Evolutionary conservation across 2,888 invertebrate species (phyloP).

Genomic region (Merodon equestris): DNA sequence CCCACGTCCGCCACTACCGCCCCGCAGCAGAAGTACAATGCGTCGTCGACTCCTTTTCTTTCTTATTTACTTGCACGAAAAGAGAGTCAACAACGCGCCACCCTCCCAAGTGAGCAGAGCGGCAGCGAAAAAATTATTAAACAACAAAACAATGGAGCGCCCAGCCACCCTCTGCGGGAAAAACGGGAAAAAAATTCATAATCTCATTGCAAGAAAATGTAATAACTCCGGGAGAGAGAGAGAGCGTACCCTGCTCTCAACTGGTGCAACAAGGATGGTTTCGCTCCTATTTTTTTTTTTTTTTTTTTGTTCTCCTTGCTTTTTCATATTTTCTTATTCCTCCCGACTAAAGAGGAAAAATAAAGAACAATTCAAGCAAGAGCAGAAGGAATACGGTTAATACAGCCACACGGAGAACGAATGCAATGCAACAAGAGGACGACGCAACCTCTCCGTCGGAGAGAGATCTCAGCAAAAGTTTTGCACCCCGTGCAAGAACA

Average conservation of each 20-base stretch:
- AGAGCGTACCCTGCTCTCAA: background rate
- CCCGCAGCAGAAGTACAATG: conserved; percentile 33
- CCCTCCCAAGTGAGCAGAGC: background rate
- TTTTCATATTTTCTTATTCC: background rate
- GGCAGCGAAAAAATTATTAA: conserved; percentile 50
- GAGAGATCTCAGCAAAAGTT: conserved; percentile 12
- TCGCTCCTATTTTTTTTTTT: conserved; percentile 19
- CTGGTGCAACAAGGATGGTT: conserved; percentile 33
- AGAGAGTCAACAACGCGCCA: conserved; percentile 40
- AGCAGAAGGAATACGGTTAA: conserved; percentile 17
- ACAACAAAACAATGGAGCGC: conserved; percentile 63
- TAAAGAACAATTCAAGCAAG: conserved; percentile 8
- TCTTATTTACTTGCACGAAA: conserved; percentile 38
- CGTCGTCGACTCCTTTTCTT: conserved; percentile 28
- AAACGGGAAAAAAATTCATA: conserved; percentile 49
- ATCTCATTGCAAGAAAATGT: conserved; percentile 56
- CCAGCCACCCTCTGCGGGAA: conserved; percentile 33
- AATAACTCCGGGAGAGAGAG: conserved; percentile 48
- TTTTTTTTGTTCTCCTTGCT: conserved; percentile 7
- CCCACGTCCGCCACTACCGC: conserved; percentile 40
- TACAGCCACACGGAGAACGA: background rate
- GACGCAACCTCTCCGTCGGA: background rate
- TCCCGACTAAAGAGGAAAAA: conserved; percentile 11
- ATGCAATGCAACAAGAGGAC: conserved; percentile 31
- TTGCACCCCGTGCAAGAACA: too few species aligned